Evolutionary conservation across 2,888 invertebrate species (phyloP).

Genomic region (Ichneumon xanthorius): DNA sequence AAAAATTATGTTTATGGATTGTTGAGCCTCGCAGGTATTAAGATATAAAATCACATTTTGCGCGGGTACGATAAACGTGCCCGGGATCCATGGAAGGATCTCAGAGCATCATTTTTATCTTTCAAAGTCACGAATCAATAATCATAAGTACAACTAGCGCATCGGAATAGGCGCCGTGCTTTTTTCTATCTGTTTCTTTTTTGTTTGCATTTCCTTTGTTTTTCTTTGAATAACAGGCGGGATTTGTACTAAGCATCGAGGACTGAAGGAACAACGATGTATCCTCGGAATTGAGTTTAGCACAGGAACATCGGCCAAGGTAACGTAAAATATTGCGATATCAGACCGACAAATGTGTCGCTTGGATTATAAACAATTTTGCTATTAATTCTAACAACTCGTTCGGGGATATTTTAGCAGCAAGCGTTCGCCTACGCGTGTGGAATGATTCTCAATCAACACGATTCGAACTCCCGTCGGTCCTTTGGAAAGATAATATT

Average conservation of each 20-base stretch:
- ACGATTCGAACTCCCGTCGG: conserved; percentile 22
- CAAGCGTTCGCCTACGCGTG: conserved; percentile 18
- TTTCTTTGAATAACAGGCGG: conserved; percentile 36
- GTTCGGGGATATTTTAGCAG: not conserved
- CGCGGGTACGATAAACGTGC: not conserved
- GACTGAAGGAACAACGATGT: not conserved
- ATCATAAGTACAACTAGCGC: conserved; percentile 53
- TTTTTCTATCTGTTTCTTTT: not conserved
- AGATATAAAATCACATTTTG: conserved; percentile 41
- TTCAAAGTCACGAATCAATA: conserved; percentile 15
- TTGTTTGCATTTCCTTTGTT: not conserved
- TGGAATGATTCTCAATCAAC: conserved; percentile 55
- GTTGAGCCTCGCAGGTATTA: conserved; percentile 47
- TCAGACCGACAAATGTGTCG: conserved; percentile 12
- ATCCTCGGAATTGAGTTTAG: conserved; percentile 45
- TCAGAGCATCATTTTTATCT: not conserved
- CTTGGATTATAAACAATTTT: conserved; percentile 16
- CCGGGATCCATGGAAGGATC: not conserved
- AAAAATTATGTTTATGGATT: conserved; percentile 45
- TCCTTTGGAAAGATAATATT: conserved; percentile 34
- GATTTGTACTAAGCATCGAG: conserved; percentile 12
- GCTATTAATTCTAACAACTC: conserved; percentile 8
- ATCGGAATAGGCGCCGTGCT: not conserved
- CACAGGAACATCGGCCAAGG: not conserved
- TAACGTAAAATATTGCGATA: conserved; percentile 48